Percentiles rank a stretch among this genome's conserved stretches.
Evolutionary conservation across 2,888 invertebrate genomes (phyloP).

Genomic region (Argyresthia albistria): DNA sequence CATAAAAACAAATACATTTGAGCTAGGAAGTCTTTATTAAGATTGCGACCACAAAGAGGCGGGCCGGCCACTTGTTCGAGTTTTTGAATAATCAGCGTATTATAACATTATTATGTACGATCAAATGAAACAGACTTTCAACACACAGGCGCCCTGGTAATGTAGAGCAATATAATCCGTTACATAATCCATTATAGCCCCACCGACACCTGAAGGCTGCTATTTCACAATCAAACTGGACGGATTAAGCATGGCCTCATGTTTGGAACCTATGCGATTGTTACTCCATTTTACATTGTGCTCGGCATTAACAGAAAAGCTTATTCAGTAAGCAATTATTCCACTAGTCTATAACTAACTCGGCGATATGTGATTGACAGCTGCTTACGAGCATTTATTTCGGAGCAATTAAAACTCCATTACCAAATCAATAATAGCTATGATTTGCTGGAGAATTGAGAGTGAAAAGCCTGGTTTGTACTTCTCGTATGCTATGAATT

Average conservation of each 20-base stretch:
- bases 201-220: constrained; percentile 15
- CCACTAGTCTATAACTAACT: too few relatives aligned
- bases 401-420: too few relatives aligned
- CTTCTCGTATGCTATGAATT: too few relatives aligned
- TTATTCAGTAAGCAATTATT: too few relatives aligned
- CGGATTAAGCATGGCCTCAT: neutral
- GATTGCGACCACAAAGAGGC: constrained; percentile 66
- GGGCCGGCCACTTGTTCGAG: constrained; percentile 48
- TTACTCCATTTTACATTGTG: constrained; percentile 9
- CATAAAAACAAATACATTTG: constrained; percentile 52
- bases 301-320: neutral
- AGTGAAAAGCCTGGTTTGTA: too few relatives aligned
- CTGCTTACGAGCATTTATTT: too few relatives aligned
- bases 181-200: constrained; percentile 17
- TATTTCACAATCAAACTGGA: neutral
- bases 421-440: too few relatives aligned
- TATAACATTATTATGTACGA: constrained; percentile 44
- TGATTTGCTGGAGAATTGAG: too few relatives aligned
- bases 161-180: constrained; percentile 25
- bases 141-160: constrained; percentile 12
- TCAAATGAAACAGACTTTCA: constrained; percentile 34
- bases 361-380: too few relatives aligned
- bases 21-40: constrained; percentile 70
- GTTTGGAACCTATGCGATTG: constrained; percentile 7
- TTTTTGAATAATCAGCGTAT: constrained; percentile 62